Evolutionary conservation across 2,888 invertebrate species (phyloP).

Genomic region (Cephus pygmeus): DNA sequence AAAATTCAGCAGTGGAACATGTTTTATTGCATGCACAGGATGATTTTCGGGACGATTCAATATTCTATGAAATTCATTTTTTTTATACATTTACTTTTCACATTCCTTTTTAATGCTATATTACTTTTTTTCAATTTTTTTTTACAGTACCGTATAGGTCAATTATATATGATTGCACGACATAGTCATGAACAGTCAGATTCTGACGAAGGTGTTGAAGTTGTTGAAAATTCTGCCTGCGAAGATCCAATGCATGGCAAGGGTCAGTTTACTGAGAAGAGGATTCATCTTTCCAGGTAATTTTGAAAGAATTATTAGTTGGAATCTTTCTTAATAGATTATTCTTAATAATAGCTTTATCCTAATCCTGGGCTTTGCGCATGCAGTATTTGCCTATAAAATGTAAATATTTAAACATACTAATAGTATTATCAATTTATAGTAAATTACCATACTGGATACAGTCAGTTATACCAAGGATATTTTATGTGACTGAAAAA

Average conservation of each 20-base stretch:
- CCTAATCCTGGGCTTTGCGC: not conserved
- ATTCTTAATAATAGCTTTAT: constrained; percentile 8
- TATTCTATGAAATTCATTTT: not conserved
- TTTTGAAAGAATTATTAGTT: constrained; percentile 3
- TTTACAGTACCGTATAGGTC: constrained; percentile 88
- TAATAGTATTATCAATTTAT: constrained; percentile 53
- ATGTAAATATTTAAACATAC: not conserved
- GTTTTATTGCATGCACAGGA: constrained; percentile 7
- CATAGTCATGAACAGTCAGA: constrained; percentile 93
- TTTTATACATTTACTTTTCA: constrained; percentile 12
- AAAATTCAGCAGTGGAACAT: constrained; percentile 13
- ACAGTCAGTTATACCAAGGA: constrained; percentile 86
- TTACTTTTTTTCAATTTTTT: constrained; percentile 18
- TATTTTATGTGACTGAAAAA: constrained; percentile 93
- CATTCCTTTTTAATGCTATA: constrained; percentile 15
- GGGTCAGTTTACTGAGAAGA: constrained; percentile 91
- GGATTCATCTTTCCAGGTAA: constrained; percentile 89
- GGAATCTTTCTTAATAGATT: not conserved
- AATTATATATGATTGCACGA: constrained; percentile 94
- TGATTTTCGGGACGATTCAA: not conserved
- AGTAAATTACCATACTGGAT: constrained; percentile 92
- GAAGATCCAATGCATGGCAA: constrained; percentile 82
- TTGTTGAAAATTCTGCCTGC: constrained; percentile 84
- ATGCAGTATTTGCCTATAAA: not conserved
- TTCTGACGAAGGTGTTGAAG: constrained; percentile 91